A percentile compares a stretch with the other conserved stretches of the same genome.
Conservation (phyloP, 2,113 vertebrate species). For the Charina bottae region DNA sequence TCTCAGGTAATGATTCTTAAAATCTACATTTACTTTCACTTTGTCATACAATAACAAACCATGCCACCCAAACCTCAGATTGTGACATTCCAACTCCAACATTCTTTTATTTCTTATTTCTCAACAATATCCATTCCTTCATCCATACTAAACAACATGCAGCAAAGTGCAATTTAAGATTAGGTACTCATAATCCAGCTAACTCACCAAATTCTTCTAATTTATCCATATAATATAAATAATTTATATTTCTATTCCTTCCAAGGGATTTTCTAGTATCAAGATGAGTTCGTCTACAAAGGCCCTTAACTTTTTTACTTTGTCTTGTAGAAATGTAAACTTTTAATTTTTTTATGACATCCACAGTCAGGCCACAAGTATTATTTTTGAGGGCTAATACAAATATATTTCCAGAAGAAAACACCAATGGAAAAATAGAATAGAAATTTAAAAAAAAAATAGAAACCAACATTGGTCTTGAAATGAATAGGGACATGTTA, state of each 20-base stretch:
- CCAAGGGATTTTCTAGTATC: too few species aligned
- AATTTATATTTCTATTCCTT: too few species aligned
- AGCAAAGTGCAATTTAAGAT: background rate
- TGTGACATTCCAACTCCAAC: background rate
- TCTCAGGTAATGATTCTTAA: background rate
- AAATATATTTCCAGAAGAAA: conserved; percentile 52
- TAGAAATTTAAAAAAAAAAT: conserved; percentile 41
- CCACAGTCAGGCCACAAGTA: background rate
- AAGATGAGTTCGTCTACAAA: too few species aligned
- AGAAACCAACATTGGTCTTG: background rate
- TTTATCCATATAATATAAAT: too few species aligned
- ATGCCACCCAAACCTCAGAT: background rate
- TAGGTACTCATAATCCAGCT: background rate
- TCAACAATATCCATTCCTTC: background rate
- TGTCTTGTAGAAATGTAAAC: too few species aligned
- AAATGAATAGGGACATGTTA: conserved; percentile 26
- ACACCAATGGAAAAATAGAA: conserved; percentile 36
- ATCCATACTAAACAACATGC: background rate
- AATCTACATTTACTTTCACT: background rate
- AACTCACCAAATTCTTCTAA: too few species aligned
- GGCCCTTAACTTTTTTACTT: too few species aligned
- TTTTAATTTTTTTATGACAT: too few species aligned
- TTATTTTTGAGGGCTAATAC: conserved; percentile 25
- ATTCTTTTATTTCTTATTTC: background rate
- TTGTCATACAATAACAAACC: background rate